A percentile compares a stretch with the other conserved stretches of the same genome.
phyloP scores from a whole-genome alignment of 1,140 invertebrate genomes.

The Chlorops oryzae region DNA sequence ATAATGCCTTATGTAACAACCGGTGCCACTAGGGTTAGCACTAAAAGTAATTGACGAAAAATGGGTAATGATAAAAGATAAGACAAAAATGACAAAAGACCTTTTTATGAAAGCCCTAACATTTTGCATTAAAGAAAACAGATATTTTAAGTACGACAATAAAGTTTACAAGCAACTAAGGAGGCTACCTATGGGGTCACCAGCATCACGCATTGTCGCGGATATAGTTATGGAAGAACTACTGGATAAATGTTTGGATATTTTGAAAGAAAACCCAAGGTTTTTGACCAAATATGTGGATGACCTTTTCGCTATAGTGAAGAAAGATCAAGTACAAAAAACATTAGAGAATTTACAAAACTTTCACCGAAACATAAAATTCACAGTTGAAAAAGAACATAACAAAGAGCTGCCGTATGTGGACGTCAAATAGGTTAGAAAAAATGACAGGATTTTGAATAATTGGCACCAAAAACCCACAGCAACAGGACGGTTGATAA shows the following conservation, averaged over 20 bases:
- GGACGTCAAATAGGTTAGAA: too few relatives aligned
- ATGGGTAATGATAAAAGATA: not conserved
- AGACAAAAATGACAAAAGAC: slow-evolving; percentile 4
- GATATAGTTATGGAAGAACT: slow-evolving; percentile 6
- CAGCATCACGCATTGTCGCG: not conserved
- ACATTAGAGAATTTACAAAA: not conserved
- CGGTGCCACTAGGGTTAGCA: not conserved
- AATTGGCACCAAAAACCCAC: too few relatives aligned
- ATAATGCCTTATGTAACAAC: too few relatives aligned
- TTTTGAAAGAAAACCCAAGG: not conserved
- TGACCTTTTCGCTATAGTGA: not conserved
- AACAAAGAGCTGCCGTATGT: too few relatives aligned
- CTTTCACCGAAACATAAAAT: not conserved
- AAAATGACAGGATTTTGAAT: too few relatives aligned
- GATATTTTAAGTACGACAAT: not conserved
- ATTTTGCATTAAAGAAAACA: not conserved
- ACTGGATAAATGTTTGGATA: not conserved
- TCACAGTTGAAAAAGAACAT: not conserved
- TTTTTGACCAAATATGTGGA: not conserved
- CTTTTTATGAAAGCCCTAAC: slow-evolving; percentile 1
- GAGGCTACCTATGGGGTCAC: slow-evolving; percentile 1
- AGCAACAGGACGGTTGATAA: too few relatives aligned
- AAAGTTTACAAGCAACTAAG: not conserved
- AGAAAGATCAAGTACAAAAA: not conserved
- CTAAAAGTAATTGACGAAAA: not conserved